Evolutionary conservation across 2,888 invertebrate species (phyloP).

Genomic region (Ceraclea dissimilis): DNA sequence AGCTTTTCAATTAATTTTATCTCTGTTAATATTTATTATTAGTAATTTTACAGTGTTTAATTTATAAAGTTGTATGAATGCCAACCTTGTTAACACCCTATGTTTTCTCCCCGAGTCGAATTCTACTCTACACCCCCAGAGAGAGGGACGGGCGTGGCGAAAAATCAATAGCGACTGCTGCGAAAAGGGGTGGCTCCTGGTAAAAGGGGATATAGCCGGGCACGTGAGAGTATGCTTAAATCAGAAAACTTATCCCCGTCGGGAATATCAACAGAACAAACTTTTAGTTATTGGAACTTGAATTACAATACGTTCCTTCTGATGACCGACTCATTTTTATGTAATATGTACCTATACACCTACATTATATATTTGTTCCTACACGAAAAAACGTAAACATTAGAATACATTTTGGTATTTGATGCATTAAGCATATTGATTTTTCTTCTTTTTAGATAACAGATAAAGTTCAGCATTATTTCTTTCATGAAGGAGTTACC

Average conservation of each 20-base stretch:
- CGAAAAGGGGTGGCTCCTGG: constrained; percentile 16
- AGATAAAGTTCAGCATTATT: too few species aligned
- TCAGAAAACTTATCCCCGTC: constrained; percentile 3
- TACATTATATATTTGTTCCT: too few species aligned
- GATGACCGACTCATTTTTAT: not conserved
- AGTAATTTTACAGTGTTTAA: too few species aligned
- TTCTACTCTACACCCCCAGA: constrained; percentile 3
- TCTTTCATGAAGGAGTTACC: too few species aligned
- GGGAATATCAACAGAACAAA: not conserved
- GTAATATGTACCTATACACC: too few species aligned
- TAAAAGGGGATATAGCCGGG: constrained; percentile 4
- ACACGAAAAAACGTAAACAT: too few species aligned
- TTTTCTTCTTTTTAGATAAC: too few species aligned
- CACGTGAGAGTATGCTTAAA: too few species aligned
- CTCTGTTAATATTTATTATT: too few species aligned
- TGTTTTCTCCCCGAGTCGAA: constrained; percentile 11
- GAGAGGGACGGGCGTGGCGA: constrained; percentile 25
- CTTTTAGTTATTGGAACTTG: not conserved
- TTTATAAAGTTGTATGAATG: not conserved
- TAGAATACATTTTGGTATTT: too few species aligned
- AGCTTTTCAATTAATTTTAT: too few species aligned
- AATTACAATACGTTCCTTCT: not conserved
- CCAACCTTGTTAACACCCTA: constrained; percentile 6
- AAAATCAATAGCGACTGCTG: constrained; percentile 25
- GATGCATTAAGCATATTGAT: too few species aligned